A percentile compares a stretch with the other conserved stretches of the same genome.
These are phyloP conservation scores for Coryphaenoides rupestris DNA, from an alignment of 2,113 vertebrate species.

Conservation along the genomic window DNA sequence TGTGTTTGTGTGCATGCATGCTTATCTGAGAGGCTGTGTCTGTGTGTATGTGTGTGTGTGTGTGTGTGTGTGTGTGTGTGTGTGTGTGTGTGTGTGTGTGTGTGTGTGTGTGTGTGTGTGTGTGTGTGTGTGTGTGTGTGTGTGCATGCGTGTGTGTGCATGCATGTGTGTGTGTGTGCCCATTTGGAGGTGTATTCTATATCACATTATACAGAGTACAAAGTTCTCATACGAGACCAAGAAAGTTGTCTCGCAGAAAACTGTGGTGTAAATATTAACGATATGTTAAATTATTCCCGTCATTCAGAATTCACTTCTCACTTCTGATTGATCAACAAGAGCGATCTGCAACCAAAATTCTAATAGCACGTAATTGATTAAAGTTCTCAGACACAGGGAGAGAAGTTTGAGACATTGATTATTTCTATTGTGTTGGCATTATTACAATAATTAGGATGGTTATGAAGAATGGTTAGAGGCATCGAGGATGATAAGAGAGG, in stretches of 20 bases:
- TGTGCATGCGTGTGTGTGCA: background rate
- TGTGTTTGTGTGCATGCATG: slow-evolving; percentile 16
- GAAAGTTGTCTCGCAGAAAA: slow-evolving; percentile 8
- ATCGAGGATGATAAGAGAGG: too few relatives aligned
- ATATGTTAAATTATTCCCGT: too few relatives aligned
- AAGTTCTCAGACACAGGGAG: background rate
- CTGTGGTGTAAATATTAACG: background rate
- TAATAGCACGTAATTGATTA: background rate
- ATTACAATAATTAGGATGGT: slow-evolving; percentile 10
- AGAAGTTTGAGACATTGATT: slow-evolving; percentile 29
- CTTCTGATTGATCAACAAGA: too few relatives aligned
- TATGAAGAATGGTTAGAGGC: slow-evolving; percentile 6
- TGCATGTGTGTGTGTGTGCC: background rate
- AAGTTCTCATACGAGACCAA: slow-evolving; percentile 17
- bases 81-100: background rate
- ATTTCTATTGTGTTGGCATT: slow-evolving; percentile 26
- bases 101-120: slow-evolving; percentile 1
- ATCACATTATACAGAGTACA: slow-evolving; percentile 30
- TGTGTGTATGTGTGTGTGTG: background rate
- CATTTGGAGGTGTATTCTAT: slow-evolving; percentile 30
- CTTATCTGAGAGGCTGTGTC: slow-evolving; percentile 9
- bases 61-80: slow-evolving; percentile 10
- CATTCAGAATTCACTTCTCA: background rate
- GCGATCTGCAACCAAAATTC: too few relatives aligned
- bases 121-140: background rate